Base-by-base conservation (phyloP, 2,113 vertebrate genomes). In the Echinops telfairi region DNA sequence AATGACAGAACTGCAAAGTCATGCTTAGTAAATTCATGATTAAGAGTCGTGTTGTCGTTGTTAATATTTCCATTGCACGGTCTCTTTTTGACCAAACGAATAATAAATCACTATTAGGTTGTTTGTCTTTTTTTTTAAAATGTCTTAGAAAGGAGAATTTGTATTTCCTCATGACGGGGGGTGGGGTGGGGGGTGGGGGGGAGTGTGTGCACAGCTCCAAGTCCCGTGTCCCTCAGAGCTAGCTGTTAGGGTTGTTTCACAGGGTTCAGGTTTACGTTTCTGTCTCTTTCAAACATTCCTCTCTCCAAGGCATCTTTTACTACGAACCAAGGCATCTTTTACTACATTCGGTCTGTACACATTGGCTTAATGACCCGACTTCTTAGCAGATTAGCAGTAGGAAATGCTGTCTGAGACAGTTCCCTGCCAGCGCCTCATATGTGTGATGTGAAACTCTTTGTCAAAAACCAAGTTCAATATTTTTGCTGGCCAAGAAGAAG, bases 351-450 rank as follows among this genome's bases (percentile, higher is more conserved):
- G 60, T 71, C 64, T 53, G 84, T 81, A 29, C 84, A 81, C 0
- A 0, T 87, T 84, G 36, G 92, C 87, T 92, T 94, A 38, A 31
- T 88, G 89, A 81, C 92, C 31, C 83, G 25, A 88, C 58, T 82
- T 80, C 57, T 94, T 92, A 93, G 57, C 70, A 71, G 71, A 92
- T 93, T 85, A 92, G n/a, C 83, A 94, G 62, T 92, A 86, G 94
- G 85, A 97, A 97, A 90, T 83, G 36, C 84, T 97, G 94, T 57
- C 70, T 95, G 87, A 94, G 87, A 94, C 92, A 25, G 19, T 12
- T 86, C 3, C 3, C 79, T 66, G 53, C 91, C 36, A 86, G 22
- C 68, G 9, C 92, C 86, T 47, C 1, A 0, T 14, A 0, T 90
- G 62, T 58, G 86, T 87, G 81, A 92, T 85, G 43, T 62, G 7